Evolutionary conservation across 1,140 invertebrate species (phyloP), one percentile per base, ranked within the genome.

Genomic region (Glomeris maerens): DNA sequence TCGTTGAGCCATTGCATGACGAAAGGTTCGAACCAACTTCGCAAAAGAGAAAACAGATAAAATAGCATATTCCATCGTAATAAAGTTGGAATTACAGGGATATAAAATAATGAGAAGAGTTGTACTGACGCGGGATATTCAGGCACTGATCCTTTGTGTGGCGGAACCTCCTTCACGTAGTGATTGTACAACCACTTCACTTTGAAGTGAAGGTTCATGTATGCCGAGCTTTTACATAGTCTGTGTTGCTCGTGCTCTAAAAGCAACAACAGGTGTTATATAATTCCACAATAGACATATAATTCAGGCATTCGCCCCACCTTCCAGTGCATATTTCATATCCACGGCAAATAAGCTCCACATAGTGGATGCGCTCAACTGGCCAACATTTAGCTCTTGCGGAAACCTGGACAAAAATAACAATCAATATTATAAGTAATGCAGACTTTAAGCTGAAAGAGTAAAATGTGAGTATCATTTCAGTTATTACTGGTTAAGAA

Each of bases 1-100:
- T 98, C 95, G 68, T 98, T 98, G 2, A 99, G 74, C 96, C 96
- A 99, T 67, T 98, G 94, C 93, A 99, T 98, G 0, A 99, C 96
- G 70, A 98, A 99, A 1, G 95, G 93, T 64, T 98, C 94, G 69
- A 99, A 99, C 94, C 94, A 99, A 53, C 77, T 79, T 21, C 20
- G 10, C 31, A 36, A 25, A 55, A 58, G 14, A 40, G 41, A 49
- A 27, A 28, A 25, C n/a, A 2, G 42, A 55, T 52, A 13, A 2
- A 40, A 41, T 47, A 50, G 47, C 5, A 38, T 25, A 42, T 10
- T 5, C 20, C 20, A 21, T 5, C 4, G 25, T 42, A 23, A 44
- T 17, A 23, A 21, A 42, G 25, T 7, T 5, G 20, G 10, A 42
- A 21, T 5, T 4, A 42, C 4, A 44, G 14, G 27, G 13, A 51